Conservation (phyloP, 1,140 invertebrate species). For the Drosophila rufa region DNA sequence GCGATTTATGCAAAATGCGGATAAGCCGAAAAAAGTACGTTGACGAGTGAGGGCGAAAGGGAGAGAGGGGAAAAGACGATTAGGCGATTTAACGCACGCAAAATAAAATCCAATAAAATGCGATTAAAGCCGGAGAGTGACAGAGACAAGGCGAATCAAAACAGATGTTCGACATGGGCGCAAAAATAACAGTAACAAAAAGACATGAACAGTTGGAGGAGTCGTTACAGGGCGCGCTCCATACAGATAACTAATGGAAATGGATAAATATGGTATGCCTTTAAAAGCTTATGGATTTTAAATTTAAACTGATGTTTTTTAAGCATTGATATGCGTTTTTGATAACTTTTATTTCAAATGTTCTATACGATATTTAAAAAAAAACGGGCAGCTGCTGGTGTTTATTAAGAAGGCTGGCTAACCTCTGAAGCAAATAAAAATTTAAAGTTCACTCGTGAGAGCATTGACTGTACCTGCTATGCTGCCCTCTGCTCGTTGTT, state of each 20-base stretch:
- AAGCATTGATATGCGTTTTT: too few relatives aligned
- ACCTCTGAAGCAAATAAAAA: too few relatives aligned
- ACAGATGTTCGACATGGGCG: conserved; percentile 74
- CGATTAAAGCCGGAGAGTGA: conserved; percentile 36
- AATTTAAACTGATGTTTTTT: too few relatives aligned
- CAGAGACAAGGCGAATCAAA: conserved; percentile 41
- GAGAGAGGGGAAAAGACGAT: conserved; percentile 34
- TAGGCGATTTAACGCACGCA: conserved; percentile 75
- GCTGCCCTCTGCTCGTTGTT: conserved; percentile 1
- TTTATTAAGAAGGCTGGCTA: too few relatives aligned
- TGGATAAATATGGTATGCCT: not conserved
- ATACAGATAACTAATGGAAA: not conserved
- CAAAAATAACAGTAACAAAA: conserved; percentile 33
- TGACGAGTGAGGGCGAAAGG: not conserved
- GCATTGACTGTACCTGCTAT: not conserved
- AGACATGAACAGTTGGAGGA: conserved; percentile 31
- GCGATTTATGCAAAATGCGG: conserved; percentile 64
- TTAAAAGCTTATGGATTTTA: too few relatives aligned
- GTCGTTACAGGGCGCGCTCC: not conserved
- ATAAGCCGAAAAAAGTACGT: conserved; percentile 26
- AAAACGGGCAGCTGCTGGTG: too few relatives aligned
- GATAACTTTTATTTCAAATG: too few relatives aligned
- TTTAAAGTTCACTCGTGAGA: not conserved
- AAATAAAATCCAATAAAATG: conserved; percentile 76
- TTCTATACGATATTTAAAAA: too few relatives aligned